These are phyloP conservation scores for Nephrotoma guestfalica DNA, from an alignment of 2,888 invertebrate species.

Conservation along the genomic window DNA sequence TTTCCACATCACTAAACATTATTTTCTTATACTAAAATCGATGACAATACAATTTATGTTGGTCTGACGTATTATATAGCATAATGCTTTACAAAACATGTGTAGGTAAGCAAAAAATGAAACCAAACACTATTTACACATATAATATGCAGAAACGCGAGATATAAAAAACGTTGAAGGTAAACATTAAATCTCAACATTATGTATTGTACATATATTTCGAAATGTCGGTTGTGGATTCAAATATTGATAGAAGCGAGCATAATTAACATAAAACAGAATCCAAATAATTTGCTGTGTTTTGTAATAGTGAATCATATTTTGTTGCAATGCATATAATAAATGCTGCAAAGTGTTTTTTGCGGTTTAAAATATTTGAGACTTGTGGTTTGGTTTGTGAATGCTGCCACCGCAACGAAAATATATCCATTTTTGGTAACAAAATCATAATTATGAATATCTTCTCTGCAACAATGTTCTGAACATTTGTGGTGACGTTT, in stretches of 20 bases:
- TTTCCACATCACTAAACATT: neutral
- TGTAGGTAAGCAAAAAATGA: neutral
- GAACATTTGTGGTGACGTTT: too few relatives aligned
- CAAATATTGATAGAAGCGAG: neutral
- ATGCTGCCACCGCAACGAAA: neutral
- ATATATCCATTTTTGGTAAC: neutral
- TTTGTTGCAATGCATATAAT: neutral
- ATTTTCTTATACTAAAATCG: too few relatives aligned
- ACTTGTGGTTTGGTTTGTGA: neutral
- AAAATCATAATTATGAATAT: neutral
- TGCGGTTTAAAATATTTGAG: neutral
- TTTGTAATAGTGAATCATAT: neutral
- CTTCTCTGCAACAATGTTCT: too few relatives aligned
- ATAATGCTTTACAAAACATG: neutral
- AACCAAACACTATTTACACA: neutral
- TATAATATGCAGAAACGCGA: neutral
- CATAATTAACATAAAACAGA: neutral
- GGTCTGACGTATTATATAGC: neutral
- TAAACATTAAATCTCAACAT: neutral
- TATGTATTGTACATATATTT: neutral
- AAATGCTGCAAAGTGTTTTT: neutral
- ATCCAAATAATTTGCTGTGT: neutral
- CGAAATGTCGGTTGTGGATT: neutral
- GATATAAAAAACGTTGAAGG: neutral
- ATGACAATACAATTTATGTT: neutral